Evolutionary conservation across 2,888 invertebrate genomes (phyloP).

Genomic region (Lithophane semibrunnea): DNA sequence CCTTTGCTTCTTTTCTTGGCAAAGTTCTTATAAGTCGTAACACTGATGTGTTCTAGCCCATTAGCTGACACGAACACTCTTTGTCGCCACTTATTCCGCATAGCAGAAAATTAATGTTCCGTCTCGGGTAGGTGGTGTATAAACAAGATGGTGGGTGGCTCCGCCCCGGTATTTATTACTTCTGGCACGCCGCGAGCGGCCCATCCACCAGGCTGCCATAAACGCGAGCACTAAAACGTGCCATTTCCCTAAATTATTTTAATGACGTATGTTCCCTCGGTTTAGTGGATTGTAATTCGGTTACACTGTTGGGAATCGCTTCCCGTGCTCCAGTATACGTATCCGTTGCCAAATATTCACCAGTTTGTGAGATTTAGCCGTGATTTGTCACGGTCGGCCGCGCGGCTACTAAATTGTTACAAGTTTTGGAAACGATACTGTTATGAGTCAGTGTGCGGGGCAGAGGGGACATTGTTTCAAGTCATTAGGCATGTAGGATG

Average conservation of each 20-base stretch:
- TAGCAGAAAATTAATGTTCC: constrained; percentile 84
- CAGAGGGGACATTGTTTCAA: constrained; percentile 74
- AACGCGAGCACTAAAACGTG: constrained; percentile 85
- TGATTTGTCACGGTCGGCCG: constrained; percentile 70
- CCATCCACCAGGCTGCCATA: constrained; percentile 80
- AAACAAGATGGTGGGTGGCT: constrained; percentile 83
- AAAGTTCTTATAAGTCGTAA: constrained; percentile 74
- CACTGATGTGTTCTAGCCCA: constrained; percentile 79
- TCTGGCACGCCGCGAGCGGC: constrained; percentile 78
- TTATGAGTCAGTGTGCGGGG: constrained; percentile 68
- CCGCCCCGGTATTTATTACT: constrained; percentile 85
- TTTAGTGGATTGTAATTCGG: constrained; percentile 83
- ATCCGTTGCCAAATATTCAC: constrained; percentile 76
- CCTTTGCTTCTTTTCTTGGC: constrained; percentile 69
- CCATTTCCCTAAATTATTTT: constrained; percentile 87
- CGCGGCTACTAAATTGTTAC: constrained; percentile 66
- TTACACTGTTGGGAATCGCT: constrained; percentile 76
- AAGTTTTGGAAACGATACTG: constrained; percentile 68
- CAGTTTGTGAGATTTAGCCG: constrained; percentile 65
- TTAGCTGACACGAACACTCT: constrained; percentile 81
- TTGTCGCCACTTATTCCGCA: constrained; percentile 84
- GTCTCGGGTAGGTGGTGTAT: constrained; percentile 80
- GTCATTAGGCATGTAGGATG: constrained; percentile 80
- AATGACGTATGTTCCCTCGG: constrained; percentile 82
- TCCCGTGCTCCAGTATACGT: constrained; percentile 67